A percentile compares a stretch with the other conserved stretches of the same genome.
These are phyloP conservation scores for Penelope pileata DNA, from an alignment of 2,113 vertebrate genomes.

Conservation along the genomic window DNA sequence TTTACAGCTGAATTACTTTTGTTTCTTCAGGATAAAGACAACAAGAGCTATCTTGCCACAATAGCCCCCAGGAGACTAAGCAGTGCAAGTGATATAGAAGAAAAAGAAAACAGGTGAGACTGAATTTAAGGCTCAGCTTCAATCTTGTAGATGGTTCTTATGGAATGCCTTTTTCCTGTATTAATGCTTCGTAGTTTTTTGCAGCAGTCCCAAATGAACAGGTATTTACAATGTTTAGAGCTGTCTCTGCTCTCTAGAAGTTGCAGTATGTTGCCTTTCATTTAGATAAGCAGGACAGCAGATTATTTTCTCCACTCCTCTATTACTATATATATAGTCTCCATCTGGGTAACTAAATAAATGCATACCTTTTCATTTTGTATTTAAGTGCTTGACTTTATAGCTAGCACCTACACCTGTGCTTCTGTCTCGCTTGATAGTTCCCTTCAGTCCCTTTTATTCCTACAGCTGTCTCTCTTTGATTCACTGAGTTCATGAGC, in stretches of 20 bases:
- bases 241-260: neutral
- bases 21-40: conserved; percentile 77
- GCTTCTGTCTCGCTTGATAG: neutral
- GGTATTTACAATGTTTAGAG: neutral
- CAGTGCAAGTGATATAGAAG: conserved; percentile 71
- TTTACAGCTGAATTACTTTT: conserved; percentile 10
- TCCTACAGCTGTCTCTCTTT: neutral
- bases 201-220: neutral
- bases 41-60: conserved; percentile 72
- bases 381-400: neutral
- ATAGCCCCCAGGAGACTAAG: conserved; percentile 74
- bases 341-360: neutral
- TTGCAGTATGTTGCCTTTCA: neutral
- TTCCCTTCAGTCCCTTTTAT: neutral
- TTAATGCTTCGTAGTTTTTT: neutral
- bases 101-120: conserved; percentile 83
- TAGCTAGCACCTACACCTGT: neutral
- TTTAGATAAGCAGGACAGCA: neutral
- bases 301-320: neutral
- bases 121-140: neutral
- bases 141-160: neutral
- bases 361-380: neutral
- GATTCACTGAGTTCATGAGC: neutral
- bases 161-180: neutral
- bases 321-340: fast-evolving